Base-by-base conservation (phyloP, 2,888 invertebrate genomes). In the Drosophila lutescens region DNA sequence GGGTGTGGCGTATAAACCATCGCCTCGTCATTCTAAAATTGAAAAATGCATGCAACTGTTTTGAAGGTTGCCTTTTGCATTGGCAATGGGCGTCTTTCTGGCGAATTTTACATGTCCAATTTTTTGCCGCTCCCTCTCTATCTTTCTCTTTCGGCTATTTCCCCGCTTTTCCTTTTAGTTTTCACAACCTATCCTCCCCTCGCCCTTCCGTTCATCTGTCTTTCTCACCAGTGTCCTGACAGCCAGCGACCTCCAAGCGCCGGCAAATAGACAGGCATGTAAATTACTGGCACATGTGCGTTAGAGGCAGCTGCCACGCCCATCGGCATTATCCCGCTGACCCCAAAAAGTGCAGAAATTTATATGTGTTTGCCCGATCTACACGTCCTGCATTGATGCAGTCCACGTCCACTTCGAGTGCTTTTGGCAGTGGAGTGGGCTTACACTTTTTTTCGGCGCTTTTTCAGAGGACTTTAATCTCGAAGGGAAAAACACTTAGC, bases 21-120 rank as follows among this genome's bases (percentile, higher is more conserved):
- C 36, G 68, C 71, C 68, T 67, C 70, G 66, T 66, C 66, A 68
- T 74, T 56, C 63, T 50, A 57, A 72, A 86, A 79, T 88, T 81
- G 77, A 84, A 86, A 88, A 87, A 87, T 86, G 77, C 79, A 88
- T 77, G 87, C 79, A 84, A 84, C 88, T 81, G 79, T 84, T 86
- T 84, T 84, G 83, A 84, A 84, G 83, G 88, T 84, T 88, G 80
- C 70, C 74, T 49, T 32, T 38, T 62, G 74, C 53, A 60, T 66
- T 51, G 58, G 50, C 75, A 40, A 67, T 47, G 67, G 78, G 55
- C 69, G 70, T 66, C 49, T 54, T 71, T 55, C 74, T 40, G 43
- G 34, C 30, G 47, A 53, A 62, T 66, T 66, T 74, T 67, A 32
- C 71, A 66, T 66, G 71, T 65, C 49, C 43, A 66, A 57, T 70